Conservation (phyloP, 2,888 invertebrate genomes). For the Cerastoderma edule region DNA sequence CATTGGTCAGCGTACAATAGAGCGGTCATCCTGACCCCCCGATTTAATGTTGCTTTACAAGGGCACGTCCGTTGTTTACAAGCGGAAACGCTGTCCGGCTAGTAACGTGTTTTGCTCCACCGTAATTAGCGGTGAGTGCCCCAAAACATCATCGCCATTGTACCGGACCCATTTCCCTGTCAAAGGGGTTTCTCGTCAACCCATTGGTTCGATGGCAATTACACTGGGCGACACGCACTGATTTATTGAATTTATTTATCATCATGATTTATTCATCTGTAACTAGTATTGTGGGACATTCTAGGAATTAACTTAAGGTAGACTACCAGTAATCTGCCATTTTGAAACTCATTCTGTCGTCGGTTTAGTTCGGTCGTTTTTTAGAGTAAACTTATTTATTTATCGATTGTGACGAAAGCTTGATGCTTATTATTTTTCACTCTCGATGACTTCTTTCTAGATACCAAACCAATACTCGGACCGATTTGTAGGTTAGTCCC, state of each 20-base stretch:
- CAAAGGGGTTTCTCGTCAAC: background rate
- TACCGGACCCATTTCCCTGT: constrained; percentile 19
- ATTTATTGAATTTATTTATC: no score
- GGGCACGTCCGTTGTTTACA: constrained; percentile 15
- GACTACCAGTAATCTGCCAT: background rate
- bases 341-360: background rate
- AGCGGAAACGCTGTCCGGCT: constrained; percentile 12
- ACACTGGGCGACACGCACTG: no score
- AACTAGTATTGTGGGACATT: background rate
- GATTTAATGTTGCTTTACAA: constrained; percentile 16
- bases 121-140: background rate
- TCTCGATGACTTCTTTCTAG: no score
- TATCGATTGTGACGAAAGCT: no score
- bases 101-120: background rate
- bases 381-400: no score
- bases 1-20: constrained; percentile 3
- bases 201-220: background rate
- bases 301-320: background rate
- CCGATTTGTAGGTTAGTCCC: no score
- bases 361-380: no score
- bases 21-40: constrained; percentile 12
- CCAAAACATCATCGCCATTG: constrained; percentile 14
- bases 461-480: no score
- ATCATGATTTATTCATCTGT: background rate
- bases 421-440: no score